Conservation (phyloP, 2,113 vertebrate species). For the Zosterops japonicus region DNA sequence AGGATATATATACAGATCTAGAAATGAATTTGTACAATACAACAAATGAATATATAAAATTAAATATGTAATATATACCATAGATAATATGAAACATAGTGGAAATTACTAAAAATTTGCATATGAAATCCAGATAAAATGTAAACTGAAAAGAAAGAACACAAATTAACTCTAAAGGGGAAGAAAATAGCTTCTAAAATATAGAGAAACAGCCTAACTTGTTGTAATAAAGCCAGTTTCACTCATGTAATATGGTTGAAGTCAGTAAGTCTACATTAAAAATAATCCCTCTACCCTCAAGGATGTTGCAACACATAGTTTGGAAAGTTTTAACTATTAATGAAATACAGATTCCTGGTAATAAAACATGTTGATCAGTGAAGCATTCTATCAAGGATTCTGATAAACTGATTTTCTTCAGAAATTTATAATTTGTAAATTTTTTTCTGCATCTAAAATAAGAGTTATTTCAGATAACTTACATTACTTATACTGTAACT, state of each 20-base stretch:
- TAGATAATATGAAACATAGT: not conserved
- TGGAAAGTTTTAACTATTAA: not conserved
- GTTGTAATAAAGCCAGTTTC: not conserved
- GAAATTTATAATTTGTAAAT: not conserved
- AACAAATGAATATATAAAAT: not conserved
- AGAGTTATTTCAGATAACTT: not conserved
- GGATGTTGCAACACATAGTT: not conserved
- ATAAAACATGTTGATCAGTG: rapidly evolving
- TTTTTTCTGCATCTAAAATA: not conserved
- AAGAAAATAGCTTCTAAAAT: not conserved
- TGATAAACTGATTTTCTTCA: not conserved
- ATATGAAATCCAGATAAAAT: not conserved
- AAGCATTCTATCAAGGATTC: not conserved
- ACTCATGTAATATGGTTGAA: not conserved
- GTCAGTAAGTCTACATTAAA: not conserved
- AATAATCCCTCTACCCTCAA: not conserved
- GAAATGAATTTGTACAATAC: not conserved
- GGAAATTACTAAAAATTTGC: not conserved
- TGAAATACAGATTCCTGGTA: not conserved
- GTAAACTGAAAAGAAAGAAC: not conserved
- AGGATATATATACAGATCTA: not conserved
- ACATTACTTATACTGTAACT: not conserved
- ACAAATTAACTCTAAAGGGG: not conserved
- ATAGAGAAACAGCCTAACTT: not conserved
- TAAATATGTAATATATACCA: not conserved